Evolutionary conservation across 2,888 invertebrate genomes (phyloP).

Genomic region (Tipula vernalis): DNA sequence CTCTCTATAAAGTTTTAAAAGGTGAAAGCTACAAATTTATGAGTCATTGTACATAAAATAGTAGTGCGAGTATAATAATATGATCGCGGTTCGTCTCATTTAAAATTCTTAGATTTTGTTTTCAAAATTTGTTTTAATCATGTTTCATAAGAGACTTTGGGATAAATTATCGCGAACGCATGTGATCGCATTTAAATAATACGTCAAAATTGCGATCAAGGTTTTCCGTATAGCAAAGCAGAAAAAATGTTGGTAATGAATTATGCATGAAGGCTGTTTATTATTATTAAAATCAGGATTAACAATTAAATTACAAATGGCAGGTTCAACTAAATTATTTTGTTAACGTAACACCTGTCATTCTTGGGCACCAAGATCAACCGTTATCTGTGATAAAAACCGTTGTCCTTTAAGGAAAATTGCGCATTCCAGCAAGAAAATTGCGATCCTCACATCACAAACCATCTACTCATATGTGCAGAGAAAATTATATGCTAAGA

Average conservation of each 20-base stretch:
- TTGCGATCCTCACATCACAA: too few relatives aligned
- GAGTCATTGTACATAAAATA: not conserved
- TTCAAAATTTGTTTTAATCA: not conserved
- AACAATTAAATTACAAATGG: too few relatives aligned
- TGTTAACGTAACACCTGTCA: too few relatives aligned
- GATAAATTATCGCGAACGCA: not conserved
- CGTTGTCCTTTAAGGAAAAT: too few relatives aligned
- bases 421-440: too few relatives aligned
- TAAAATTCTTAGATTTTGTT: not conserved
- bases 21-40: not conserved
- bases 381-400: too few relatives aligned
- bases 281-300: not conserved
- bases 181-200: not conserved
- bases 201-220: not conserved
- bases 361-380: too few relatives aligned
- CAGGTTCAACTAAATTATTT: too few relatives aligned
- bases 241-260: not conserved
- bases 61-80: not conserved
- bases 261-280: not conserved
- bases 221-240: not conserved
- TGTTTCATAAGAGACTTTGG: not conserved
- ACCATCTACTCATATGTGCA: too few relatives aligned
- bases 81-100: not conserved
- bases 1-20: not conserved
- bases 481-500: too few relatives aligned